Evolutionary conservation across 2,888 invertebrate genomes (phyloP), one percentile per base, ranked within the genome.

Genomic region (Ceramica pisi): DNA sequence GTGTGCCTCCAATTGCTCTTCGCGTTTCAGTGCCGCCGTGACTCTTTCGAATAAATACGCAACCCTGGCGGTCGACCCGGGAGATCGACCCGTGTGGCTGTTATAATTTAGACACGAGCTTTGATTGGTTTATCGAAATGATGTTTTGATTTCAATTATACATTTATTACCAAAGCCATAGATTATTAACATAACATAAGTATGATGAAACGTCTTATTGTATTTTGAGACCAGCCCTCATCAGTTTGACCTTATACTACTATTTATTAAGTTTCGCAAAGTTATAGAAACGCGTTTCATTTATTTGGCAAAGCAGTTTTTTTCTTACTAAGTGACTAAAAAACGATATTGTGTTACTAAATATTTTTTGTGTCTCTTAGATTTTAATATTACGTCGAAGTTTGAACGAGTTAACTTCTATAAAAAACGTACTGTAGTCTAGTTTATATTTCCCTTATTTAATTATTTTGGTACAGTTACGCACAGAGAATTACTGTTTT

Each of bases 221-320:
- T 31, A 51, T 59, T 35, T 51, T 41, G 56, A 59, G 35, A 64
- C 31, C 14, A 23, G 50, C n/a, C 59, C 78, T 66, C 55, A 26
- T 61, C 66, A 10, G 31, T 3, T 50, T 78, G 79, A 66, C 79
- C 76, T 72, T 44, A 44, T 19, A 55, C 10, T 64, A 50, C 44
- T 50, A 38, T 60, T 50, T 56, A 66, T 21, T 44, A 38, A 61
- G 76, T 76, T 72, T 78, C 78, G 61, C 76, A 46, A 23, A 66
- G 9, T 61, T 16, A 66, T 19, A 61, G 60, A 66, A 71, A 66
- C 72, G 21, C n/a, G 31, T 61, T 56, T 10, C 14, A 38, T 65
- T 50, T 73, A 38, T 53, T 65, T 46, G 19, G 4, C 21, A 3
- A 38, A 57, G 19, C 9, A 26, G n/a, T 16, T 71, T 78, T 62